Base-by-base conservation (phyloP, 2,113 vertebrate species). In the Acanthochromis polyacanthus region DNA sequence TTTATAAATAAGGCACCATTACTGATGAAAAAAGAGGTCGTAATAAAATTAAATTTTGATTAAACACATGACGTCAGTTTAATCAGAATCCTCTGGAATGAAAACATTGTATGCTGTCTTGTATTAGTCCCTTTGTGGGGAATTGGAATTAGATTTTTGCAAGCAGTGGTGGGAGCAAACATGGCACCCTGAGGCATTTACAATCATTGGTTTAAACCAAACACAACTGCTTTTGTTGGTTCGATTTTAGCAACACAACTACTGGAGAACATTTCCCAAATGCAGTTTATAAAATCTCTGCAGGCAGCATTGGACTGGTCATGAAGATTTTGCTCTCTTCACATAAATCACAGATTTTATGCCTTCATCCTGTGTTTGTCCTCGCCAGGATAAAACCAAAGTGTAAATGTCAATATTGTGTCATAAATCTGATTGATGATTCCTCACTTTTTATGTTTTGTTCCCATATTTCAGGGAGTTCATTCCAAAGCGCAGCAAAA, bases 11-110 rank as follows among this genome's bases (percentile, higher is more conserved):
- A 55, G 63, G 76, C 40, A 0, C 45, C 23, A 67, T 17, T 52
- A 59, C 36, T 48, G 56, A 63, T 74, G 53, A 78, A n/a, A 61
- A 28, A 65, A 50, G 15, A 45, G 43, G 40, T 43, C 8, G 36
- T 67, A 63, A 66, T 62, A 51, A 82, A 88, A 32, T 63, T 10
- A 71, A 19, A 56, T 59, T 71, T 9, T 22, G 81, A 81, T 78
- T 32, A 84, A 83, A 77, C 61, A 70, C 51, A 56, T 90, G 76
- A 85, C 65, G 19, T 82, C 67, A 79, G 57, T 74, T 61, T 60
- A 71, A 82, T 80, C 60, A 74, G 48, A 80, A 36, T 61, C 64
- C 30, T 73, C 74, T 73, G 64, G 40, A 10, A 65, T 73, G 22
- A 75, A 76, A 69, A 62, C 59, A 65, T 25, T 58, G 23, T 30